Percentiles rank a stretch among this genome's conserved stretches.
These are phyloP conservation scores for Yasuhikotakia modesta DNA, from an alignment of 2,797 vertebrate species.

Conservation along the genomic window DNA sequence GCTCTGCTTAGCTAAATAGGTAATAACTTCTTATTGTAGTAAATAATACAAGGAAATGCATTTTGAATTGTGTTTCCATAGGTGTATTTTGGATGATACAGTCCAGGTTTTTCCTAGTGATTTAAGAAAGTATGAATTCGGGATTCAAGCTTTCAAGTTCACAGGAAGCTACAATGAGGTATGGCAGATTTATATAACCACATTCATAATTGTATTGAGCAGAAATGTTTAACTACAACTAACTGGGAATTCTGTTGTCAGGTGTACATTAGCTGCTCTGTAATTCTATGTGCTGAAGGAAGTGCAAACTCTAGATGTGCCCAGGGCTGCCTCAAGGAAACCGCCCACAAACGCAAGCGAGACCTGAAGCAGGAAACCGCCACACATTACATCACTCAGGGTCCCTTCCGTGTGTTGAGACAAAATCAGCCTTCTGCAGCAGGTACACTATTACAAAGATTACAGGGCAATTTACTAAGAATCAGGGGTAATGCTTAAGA, in stretches of 20 bases:
- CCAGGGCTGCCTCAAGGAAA: conserved; percentile 65
- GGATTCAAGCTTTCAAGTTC: conserved; percentile 75
- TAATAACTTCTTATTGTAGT: no score
- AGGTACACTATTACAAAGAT: conserved; percentile 14
- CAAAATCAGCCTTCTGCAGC: not conserved
- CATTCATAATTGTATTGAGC: not conserved
- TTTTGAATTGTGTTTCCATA: conserved; percentile 43
- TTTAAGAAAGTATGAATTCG: conserved; percentile 64
- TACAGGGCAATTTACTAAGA: no score
- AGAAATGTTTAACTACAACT: not conserved
- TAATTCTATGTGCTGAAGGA: conserved; percentile 70
- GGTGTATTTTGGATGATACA: conserved; percentile 70
- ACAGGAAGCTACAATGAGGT: conserved; percentile 72
- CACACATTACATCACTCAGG: conserved; percentile 71
- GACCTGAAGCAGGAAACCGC: conserved; percentile 59
- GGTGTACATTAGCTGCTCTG: conserved; percentile 76
- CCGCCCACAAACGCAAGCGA: conserved; percentile 60
- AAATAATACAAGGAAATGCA: no score
- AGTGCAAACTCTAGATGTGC: conserved; percentile 71
- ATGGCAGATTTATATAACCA: conserved; percentile 9
- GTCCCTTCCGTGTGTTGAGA: conserved; percentile 66
- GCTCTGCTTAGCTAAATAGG: no score
- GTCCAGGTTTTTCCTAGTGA: conserved; percentile 46
- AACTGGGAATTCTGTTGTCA: conserved; percentile 44
- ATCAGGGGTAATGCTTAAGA: no score